Percentiles rank a stretch among this genome's conserved stretches.
Conservation (phyloP, 2,888 invertebrate species). For the Synergus gifuensis region DNA sequence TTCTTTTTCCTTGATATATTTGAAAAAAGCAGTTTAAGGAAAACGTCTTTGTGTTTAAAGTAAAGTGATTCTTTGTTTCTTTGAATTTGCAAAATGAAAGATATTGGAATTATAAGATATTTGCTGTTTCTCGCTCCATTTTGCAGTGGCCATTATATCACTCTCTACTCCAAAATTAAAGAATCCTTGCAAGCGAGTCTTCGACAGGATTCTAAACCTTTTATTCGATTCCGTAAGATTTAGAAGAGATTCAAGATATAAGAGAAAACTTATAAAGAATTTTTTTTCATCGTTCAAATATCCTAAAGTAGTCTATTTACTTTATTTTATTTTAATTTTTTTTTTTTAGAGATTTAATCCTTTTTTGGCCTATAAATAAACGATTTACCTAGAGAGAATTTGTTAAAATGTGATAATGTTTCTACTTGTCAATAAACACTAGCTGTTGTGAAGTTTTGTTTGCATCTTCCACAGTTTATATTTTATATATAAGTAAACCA, state of each 20-base stretch:
- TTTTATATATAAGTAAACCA: not conserved
- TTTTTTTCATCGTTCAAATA: not conserved
- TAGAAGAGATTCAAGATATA: not conserved
- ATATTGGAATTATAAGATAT: not conserved
- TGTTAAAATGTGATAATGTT: not conserved
- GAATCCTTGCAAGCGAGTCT: conserved; percentile 25
- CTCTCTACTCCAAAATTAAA: conserved; percentile 9
- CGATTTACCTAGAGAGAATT: not conserved
- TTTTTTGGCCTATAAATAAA: not conserved
- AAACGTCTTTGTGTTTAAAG: not conserved
- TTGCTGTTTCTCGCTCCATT: conserved; percentile 33
- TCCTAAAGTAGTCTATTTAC: not conserved
- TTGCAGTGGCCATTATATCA: conserved; percentile 35
- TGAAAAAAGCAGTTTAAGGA: not conserved
- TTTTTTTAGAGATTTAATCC: not conserved
- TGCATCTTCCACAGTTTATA: not conserved
- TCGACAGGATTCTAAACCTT: not conserved
- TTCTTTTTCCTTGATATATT: not conserved
- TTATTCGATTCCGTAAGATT: not conserved
- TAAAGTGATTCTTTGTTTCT: not conserved
- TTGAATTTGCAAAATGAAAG: not conserved
- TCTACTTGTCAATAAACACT: not conserved
- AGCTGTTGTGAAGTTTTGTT: not conserved
- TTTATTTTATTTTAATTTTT: not conserved
- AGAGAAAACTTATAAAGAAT: not conserved